These are phyloP conservation scores for Sporophila hypoxantha DNA, from an alignment of 2,113 vertebrate genomes.

Conservation along the genomic window DNA sequence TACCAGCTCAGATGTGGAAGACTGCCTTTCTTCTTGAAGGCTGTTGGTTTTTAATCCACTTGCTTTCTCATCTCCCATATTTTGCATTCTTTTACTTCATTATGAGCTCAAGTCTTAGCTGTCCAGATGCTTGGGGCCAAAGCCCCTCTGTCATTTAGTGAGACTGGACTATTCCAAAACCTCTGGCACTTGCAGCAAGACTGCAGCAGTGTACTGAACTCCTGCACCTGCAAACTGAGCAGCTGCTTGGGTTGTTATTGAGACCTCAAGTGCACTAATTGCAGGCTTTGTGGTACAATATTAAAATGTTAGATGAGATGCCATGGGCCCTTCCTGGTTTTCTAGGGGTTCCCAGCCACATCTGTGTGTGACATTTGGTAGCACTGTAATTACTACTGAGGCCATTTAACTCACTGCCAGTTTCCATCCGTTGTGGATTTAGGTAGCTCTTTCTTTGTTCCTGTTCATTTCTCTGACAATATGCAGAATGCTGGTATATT, in stretches of 20 bases:
- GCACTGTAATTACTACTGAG: background rate
- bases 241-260: background rate
- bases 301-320: background rate
- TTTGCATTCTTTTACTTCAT: background rate
- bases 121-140: background rate
- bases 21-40: background rate
- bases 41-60: background rate
- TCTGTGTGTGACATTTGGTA: background rate
- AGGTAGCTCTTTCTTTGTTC: background rate
- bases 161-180: background rate
- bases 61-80: background rate
- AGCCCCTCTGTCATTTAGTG: background rate
- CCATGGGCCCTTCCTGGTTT: background rate
- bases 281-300: background rate
- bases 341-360: background rate
- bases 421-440: background rate
- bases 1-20: background rate
- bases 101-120: background rate
- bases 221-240: background rate
- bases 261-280: background rate
- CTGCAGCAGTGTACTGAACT: background rate
- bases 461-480: background rate
- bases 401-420: background rate
- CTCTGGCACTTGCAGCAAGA: background rate
- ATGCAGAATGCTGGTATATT: background rate